Conservation (phyloP, 2,797 vertebrate species). For the Acipenser oxyrinchus region DNA sequence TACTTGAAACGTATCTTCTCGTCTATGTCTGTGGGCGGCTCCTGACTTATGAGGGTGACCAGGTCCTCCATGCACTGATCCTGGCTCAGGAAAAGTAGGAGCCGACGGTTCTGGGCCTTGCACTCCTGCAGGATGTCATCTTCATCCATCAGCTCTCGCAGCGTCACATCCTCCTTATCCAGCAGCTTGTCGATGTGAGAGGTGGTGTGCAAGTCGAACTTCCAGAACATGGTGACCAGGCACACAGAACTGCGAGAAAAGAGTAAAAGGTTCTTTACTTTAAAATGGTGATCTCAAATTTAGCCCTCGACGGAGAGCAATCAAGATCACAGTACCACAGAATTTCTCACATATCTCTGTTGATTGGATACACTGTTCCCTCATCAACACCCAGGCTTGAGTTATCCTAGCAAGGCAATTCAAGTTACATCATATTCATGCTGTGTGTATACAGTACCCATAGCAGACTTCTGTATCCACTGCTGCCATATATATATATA, state of each 20-base stretch:
- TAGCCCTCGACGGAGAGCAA: no score
- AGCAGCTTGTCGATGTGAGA: conserved; percentile 97
- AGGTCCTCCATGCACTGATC: conserved; percentile 89
- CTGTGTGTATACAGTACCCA: no score
- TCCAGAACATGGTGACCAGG: conserved; percentile 91
- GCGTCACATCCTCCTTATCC: conserved; percentile 86
- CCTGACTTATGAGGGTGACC: conserved; percentile 82
- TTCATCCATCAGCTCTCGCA: conserved; percentile 91
- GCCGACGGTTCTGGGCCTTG: conserved; percentile 89
- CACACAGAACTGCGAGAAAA: conserved; percentile 50
- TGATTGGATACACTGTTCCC: no score
- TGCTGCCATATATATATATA: no score
- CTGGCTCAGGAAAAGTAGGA: conserved; percentile 90
- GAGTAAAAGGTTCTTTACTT: no score
- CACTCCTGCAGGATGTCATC: conserved; percentile 95
- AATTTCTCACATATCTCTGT: no score
- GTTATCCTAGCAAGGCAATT: no score
- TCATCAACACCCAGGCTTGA: no score
- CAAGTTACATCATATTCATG: no score
- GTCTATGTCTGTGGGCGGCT: conserved; percentile 82
- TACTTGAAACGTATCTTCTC: conserved; percentile 97
- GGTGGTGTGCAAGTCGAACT: conserved; percentile 92
- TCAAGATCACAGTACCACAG: no score
- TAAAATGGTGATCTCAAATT: no score
- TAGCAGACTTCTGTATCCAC: no score